phyloP scores from a whole-genome alignment of 2,113 vertebrate species.

The Cottus gobio region DNA sequence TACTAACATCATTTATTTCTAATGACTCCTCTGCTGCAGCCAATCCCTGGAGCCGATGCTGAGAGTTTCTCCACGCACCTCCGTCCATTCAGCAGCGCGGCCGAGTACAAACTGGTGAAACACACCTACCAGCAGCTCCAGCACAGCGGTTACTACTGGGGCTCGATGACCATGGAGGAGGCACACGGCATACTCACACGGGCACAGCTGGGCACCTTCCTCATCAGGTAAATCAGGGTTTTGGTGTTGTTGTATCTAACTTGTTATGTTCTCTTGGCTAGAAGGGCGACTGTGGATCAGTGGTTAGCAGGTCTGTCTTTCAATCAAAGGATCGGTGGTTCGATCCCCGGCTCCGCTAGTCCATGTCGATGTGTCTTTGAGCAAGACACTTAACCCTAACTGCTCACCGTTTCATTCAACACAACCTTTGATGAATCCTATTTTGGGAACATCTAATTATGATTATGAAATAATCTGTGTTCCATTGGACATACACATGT shows the following conservation, averaged over 20 bases:
- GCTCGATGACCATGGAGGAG: slow-evolving; percentile 88
- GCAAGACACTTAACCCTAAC: too few relatives aligned
- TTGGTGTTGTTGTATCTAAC: background rate
- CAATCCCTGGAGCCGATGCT: background rate
- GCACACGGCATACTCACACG: slow-evolving; percentile 86
- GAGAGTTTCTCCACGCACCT: slow-evolving; percentile 83
- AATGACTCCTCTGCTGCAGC: slow-evolving; percentile 10
- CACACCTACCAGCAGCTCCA: slow-evolving; percentile 86
- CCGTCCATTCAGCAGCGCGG: slow-evolving; percentile 87
- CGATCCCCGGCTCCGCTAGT: too few relatives aligned
- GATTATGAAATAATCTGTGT: background rate
- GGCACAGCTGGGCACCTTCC: slow-evolving; percentile 88
- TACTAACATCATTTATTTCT: background rate
- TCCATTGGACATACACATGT: background rate
- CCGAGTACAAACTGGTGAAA: slow-evolving; percentile 88
- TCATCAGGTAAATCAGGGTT: slow-evolving; percentile 83
- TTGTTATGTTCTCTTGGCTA: background rate
- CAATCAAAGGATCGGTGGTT: too few relatives aligned
- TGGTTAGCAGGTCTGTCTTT: too few relatives aligned
- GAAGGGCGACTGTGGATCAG: too few relatives aligned
- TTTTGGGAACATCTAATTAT: background rate
- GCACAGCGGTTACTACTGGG: slow-evolving; percentile 95
- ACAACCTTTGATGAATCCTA: background rate
- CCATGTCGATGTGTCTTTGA: too few relatives aligned
- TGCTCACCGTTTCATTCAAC: too few relatives aligned